These are phyloP conservation scores for Eumacrocentrus americanus DNA, from an alignment of 2,888 invertebrate genomes.

Conservation along the genomic window DNA sequence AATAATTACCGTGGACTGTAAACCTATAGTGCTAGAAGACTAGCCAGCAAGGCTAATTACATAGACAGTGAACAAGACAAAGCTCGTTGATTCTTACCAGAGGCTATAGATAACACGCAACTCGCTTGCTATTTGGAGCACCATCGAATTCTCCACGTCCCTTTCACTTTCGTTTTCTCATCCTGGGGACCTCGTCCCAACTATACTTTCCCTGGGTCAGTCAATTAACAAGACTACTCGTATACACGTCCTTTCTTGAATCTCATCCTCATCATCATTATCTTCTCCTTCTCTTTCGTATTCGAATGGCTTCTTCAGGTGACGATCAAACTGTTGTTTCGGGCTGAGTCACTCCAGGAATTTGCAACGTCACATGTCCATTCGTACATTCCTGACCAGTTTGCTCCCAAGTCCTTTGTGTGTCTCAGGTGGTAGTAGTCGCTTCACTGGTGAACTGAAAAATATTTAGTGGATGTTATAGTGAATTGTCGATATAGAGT, in stretches of 20 bases:
- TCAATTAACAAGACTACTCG: background rate
- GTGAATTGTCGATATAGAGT: too few species aligned
- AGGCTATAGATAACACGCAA: background rate
- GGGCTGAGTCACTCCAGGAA: slow-evolving; percentile 33
- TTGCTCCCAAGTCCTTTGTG: background rate
- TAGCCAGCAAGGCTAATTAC: too few species aligned
- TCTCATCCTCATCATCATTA: background rate
- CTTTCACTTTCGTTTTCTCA: slow-evolving; percentile 28
- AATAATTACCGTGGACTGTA: too few species aligned
- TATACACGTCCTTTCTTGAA: background rate
- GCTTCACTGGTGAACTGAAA: background rate
- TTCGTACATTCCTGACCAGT: slow-evolving; percentile 21
- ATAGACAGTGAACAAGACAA: too few species aligned
- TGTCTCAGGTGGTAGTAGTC: background rate
- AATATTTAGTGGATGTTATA: background rate
- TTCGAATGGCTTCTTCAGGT: slow-evolving; percentile 1
- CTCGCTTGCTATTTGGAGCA: slow-evolving; percentile 3
- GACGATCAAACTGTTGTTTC: slow-evolving; percentile 24
- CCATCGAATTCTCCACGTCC: slow-evolving; percentile 4
- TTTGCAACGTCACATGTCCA: slow-evolving; percentile 33
- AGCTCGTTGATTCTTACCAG: background rate
- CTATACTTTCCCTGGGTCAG: background rate
- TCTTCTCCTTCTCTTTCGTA: background rate
- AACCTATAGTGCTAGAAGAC: too few species aligned
- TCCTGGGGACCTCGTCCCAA: background rate